Evolutionary conservation across 1,140 invertebrate species (phyloP).

Genomic region (Rhopalosiphum maidis): DNA sequence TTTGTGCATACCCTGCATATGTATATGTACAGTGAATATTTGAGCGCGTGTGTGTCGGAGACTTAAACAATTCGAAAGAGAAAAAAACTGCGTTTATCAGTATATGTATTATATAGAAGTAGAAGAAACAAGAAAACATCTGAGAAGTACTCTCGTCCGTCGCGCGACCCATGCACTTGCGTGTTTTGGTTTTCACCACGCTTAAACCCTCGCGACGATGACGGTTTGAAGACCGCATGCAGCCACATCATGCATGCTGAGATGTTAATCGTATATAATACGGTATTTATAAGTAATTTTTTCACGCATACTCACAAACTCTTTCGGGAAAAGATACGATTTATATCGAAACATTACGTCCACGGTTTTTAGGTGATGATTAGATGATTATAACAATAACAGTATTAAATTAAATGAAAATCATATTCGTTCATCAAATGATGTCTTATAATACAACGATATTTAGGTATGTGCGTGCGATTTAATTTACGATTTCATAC

Average conservation of each 20-base stretch:
- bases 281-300: background rate
- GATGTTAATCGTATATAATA: constrained; percentile 1
- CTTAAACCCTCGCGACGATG: background rate
- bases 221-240: constrained; percentile 17
- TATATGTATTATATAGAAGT: background rate
- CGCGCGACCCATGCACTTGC: background rate
- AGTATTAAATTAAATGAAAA: background rate
- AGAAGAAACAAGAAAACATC: background rate
- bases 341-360: background rate
- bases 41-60: background rate
- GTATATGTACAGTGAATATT: background rate
- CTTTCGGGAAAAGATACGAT: background rate
- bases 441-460: background rate
- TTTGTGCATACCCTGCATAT: too few relatives aligned
- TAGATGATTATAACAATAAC: too few relatives aligned
- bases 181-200: background rate
- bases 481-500: background rate
- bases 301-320: background rate
- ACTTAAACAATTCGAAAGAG: constrained; percentile 23
- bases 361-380: background rate
- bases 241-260: background rate
- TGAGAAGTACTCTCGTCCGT: background rate
- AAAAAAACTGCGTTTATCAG: background rate
- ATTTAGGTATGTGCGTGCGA: background rate
- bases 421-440: background rate